Conservation (phyloP, 2,113 vertebrate genomes). For the Merops nubicus region DNA sequence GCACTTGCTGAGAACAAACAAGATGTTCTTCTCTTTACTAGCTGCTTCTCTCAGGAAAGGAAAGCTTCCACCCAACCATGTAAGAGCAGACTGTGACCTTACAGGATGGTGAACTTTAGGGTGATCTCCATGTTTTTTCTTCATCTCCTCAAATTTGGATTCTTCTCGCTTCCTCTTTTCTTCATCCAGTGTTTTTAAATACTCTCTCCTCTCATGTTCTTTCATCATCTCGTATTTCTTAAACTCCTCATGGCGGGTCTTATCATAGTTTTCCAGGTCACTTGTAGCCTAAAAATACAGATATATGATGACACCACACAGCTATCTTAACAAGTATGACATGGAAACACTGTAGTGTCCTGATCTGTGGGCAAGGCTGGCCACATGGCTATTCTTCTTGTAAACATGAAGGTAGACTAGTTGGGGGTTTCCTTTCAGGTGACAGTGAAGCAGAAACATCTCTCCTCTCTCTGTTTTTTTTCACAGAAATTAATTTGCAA, state of each 20-base stretch:
- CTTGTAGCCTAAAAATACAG: slow-evolving; percentile 83
- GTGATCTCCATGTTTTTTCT: slow-evolving; percentile 93
- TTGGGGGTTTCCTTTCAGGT: neutral
- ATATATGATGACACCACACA: neutral
- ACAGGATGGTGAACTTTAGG: slow-evolving; percentile 98
- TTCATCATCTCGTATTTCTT: slow-evolving; percentile 98
- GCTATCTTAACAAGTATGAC: neutral
- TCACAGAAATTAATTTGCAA: neutral
- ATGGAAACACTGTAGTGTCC: neutral
- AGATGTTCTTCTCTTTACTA: neutral
- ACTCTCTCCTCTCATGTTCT: slow-evolving; percentile 91
- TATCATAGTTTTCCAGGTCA: slow-evolving; percentile 95
- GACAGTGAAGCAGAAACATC: neutral
- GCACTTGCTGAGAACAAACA: neutral
- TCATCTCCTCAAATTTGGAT: slow-evolving; percentile 92
- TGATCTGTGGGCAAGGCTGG: neutral
- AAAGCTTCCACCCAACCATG: neutral
- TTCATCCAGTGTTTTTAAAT: slow-evolving; percentile 90
- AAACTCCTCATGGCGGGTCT: slow-evolving; percentile 94
- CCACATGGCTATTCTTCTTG: neutral
- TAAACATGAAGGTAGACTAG: neutral
- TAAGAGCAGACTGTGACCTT: slow-evolving; percentile 37
- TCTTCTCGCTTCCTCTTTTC: slow-evolving; percentile 89
- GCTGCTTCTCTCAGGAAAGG: neutral
- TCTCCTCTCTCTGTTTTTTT: neutral